These are phyloP conservation scores for Antheraea mylitta DNA, from an alignment of 1,140 invertebrate species.

Conservation along the genomic window DNA sequence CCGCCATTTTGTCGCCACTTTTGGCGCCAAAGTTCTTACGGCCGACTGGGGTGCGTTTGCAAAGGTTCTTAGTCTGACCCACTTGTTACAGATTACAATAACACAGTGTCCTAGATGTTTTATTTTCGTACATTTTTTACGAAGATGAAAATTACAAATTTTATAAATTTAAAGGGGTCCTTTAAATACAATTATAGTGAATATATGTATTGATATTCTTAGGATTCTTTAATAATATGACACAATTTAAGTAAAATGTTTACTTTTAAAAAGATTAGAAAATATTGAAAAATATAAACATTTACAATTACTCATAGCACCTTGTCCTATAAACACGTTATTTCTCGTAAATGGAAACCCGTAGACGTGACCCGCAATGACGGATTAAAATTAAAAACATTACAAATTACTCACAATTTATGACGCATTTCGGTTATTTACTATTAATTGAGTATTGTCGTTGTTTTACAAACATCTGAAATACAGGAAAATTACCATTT, in stretches of 20 bases:
- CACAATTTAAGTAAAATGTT: background rate
- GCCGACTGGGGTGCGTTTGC: constrained; percentile 4
- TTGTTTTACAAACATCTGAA: background rate
- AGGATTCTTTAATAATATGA: background rate
- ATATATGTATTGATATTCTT: background rate
- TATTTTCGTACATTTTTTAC: background rate
- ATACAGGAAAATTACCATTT: background rate
- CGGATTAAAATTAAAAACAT: background rate
- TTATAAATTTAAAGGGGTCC: background rate
- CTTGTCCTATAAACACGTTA: background rate
- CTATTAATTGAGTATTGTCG: background rate
- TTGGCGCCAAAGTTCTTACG: constrained; percentile 12
- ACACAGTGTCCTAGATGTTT: background rate
- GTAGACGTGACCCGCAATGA: background rate
- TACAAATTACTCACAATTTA: background rate
- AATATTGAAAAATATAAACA: background rate
- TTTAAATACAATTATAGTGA: background rate
- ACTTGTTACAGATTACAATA: background rate
- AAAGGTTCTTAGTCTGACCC: constrained; percentile 5
- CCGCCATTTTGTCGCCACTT: constrained; percentile 9
- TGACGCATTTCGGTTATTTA: background rate
- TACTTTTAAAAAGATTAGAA: background rate
- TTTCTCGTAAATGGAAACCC: background rate
- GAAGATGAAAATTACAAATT: background rate
- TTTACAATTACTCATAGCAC: background rate